A percentile compares a stretch with the other conserved stretches of the same genome.
phyloP scores from a whole-genome alignment of 2,888 invertebrate species.

The Bhutanitis thaidina region DNA sequence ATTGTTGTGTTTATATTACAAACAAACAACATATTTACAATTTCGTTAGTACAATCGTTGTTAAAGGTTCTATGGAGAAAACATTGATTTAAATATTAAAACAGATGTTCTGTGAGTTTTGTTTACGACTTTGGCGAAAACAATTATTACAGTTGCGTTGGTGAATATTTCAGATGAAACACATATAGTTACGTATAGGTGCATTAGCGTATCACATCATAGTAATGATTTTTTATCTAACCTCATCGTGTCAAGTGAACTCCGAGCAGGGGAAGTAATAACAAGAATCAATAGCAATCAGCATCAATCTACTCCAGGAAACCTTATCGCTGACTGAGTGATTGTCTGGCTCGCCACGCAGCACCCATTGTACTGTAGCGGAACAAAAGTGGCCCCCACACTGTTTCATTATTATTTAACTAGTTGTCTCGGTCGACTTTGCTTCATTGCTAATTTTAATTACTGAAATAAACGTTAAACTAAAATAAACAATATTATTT shows the following conservation, averaged over 20 bases:
- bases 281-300: constrained; percentile 68
- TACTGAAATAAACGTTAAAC: no score
- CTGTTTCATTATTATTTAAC: constrained; percentile 22
- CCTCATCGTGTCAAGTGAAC: constrained; percentile 32
- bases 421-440: constrained; percentile 9
- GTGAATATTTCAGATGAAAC: no score
- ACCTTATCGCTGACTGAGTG: constrained; percentile 58
- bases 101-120: no score
- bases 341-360: constrained; percentile 37
- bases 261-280: constrained; percentile 33
- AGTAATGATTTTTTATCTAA: background rate
- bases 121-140: no score
- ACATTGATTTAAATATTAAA: no score
- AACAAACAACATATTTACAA: background rate
- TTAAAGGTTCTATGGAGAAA: no score
- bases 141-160: no score
- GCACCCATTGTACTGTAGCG: constrained; percentile 14
- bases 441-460: constrained; percentile 1
- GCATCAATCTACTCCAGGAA: constrained; percentile 68
- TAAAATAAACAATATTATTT: no score
- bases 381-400: constrained; percentile 19
- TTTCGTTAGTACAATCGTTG: no score
- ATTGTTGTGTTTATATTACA: constrained; percentile 13
- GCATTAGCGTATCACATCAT: no score
- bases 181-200: no score